These are phyloP conservation scores for Ennomos erosarius DNA, from an alignment of 2,888 invertebrate species.

Conservation along the genomic window DNA sequence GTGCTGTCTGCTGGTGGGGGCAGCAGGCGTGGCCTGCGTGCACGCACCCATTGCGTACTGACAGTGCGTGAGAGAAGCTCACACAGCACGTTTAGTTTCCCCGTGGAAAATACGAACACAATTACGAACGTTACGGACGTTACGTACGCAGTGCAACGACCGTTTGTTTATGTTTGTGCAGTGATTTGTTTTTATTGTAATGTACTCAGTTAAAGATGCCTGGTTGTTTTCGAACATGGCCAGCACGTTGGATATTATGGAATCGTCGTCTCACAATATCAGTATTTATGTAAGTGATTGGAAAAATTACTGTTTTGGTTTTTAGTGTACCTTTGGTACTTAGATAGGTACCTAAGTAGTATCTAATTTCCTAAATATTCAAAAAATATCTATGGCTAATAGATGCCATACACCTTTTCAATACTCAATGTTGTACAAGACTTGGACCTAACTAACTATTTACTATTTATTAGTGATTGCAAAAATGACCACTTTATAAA, in stretches of 20 bases:
- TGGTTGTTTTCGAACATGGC: slow-evolving; percentile 61
- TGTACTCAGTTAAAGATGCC: slow-evolving; percentile 59
- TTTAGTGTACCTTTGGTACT: neutral
- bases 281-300: slow-evolving; percentile 43
- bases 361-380: no score
- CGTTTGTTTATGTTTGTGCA: slow-evolving; percentile 37
- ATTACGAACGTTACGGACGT: slow-evolving; percentile 2
- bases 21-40: slow-evolving; percentile 66
- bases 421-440: no score
- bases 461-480: no score
- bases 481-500: no score
- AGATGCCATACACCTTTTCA: no score
- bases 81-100: slow-evolving; percentile 38
- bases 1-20: slow-evolving; percentile 53
- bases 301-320: neutral
- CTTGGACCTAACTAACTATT: no score
- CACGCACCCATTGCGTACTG: slow-evolving; percentile 79
- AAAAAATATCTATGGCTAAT: no score
- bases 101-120: slow-evolving; percentile 31
- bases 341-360: no score
- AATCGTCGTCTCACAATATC: slow-evolving; percentile 49
- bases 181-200: slow-evolving; percentile 44
- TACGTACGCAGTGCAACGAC: slow-evolving; percentile 44
- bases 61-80: slow-evolving; percentile 75
- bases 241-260: slow-evolving; percentile 56